Base-by-base conservation (phyloP, 2,797 vertebrate genomes). In the Manis javanica region DNA sequence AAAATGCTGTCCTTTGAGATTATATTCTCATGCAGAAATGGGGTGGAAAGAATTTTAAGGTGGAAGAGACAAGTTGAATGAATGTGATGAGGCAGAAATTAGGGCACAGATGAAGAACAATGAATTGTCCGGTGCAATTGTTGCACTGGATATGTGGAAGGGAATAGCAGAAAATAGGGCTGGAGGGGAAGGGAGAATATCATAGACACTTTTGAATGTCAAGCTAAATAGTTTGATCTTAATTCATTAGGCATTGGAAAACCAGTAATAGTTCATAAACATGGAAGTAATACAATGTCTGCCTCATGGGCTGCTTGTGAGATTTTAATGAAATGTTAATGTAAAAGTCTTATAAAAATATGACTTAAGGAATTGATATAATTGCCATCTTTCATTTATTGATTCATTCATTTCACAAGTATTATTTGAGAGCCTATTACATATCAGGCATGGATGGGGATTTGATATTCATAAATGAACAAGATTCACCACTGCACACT, bases 401-500 rank as follows among this genome's bases (percentile, higher is more conserved):
- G 11, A 59, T 78, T 90, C 19, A 57, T 83, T 95, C 29, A 93
- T 71, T 78, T 64, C 49, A 59, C 18, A 93, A 95, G 51, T 90
- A 72, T 81, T 87, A 79, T 77, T 63, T 87, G 39, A 92, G 51
- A 16, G 11, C 21, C 89, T 77, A n/a, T 66, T 74, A 82, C 34
- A 46, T 87, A 42, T 69, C 55, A 93, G 23, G 26, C 37, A 86
- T 78, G 13, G 23, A 26, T 78, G 96, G 29, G 29, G 10, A 89
- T 63, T 95, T 88, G 24, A 19, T 64, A 63, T 82, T 86, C n/a
- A 90, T 87, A 95, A 95, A 82, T 16, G 66, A 94, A 59, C 37
- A 84, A 74, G 59, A 79, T 55, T 90, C 79, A 53, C 79, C 53
- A 61, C 39, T 74, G 46, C 84, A 55, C 72, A 75, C 59, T 74